Percentiles rank a stretch among this genome's conserved stretches.
These are phyloP conservation scores for Petrocephalus microphthalmus DNA, from an alignment of 2,113 vertebrate genomes.

Conservation along the genomic window DNA sequence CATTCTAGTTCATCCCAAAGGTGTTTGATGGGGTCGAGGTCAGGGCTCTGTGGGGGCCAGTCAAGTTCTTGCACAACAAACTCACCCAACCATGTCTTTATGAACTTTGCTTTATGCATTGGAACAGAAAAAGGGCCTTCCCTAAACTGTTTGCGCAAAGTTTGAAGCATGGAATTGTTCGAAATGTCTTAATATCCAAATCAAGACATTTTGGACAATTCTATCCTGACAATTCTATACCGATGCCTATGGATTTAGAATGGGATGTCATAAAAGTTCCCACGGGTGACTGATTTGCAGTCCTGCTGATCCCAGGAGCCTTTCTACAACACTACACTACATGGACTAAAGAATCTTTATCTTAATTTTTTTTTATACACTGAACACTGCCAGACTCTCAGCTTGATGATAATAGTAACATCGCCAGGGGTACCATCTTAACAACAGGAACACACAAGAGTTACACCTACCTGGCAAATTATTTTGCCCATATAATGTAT, in stretches of 20 bases:
- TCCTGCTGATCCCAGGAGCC: neutral
- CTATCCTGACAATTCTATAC: neutral
- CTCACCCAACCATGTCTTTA: too few species aligned
- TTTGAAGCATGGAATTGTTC: neutral
- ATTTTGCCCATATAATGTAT: neutral
- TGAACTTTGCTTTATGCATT: too few species aligned
- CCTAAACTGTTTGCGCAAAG: neutral
- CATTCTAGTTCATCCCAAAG: too few species aligned
- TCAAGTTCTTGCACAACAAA: too few species aligned
- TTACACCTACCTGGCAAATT: neutral
- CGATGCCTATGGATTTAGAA: neutral
- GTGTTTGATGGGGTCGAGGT: too few species aligned
- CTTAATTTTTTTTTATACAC: neutral
- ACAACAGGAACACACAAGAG: too few species aligned
- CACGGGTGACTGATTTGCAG: neutral
- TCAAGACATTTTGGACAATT: neutral
- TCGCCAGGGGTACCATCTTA: neutral
- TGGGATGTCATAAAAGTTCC: neutral
- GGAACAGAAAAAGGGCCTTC: too few species aligned
- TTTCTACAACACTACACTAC: too few species aligned
- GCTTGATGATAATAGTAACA: neutral
- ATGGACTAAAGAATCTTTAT: neutral
- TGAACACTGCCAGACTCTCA: neutral
- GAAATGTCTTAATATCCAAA: neutral
- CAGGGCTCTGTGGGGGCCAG: too few species aligned